Evolutionary conservation across 2,797 vertebrate genomes (phyloP), one percentile per base, ranked within the genome.

Genomic region (Dromococcyx pavoninus): DNA sequence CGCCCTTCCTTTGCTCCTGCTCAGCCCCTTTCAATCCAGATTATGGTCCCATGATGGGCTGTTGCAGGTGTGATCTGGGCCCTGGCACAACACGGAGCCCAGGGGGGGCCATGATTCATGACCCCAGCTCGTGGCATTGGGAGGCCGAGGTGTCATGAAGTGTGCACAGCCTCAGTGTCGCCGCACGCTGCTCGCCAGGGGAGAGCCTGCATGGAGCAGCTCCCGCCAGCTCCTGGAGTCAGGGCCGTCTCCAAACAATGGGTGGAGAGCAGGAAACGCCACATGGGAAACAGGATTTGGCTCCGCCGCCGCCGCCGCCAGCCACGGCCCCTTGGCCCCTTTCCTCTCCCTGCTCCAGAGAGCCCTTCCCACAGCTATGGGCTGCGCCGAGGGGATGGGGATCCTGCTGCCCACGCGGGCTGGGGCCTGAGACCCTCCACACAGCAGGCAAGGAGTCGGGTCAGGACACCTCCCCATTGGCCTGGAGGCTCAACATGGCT

Each of bases 241-340:
- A 92, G 92, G 90, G 95, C 95, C 22, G n/a, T 70, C 78, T 97
- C 94, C 69, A 3, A 97, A 97, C 97, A 97, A 97, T 97, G 97
- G 96, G 97, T 97, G 97, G 97, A 96, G 97, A 97, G 94, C 97
- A 97, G 97, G 97, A 97, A 97, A 97, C 60, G 33, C 84, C 5
- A 35, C 87, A 97, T 96, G 97, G 96, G 96, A 97, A 97, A 97
- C 97, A 97, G 96, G 97, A 97, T 97, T 97, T 95, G 88, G 72
- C 95, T 95, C 61, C 19, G 73, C 84, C 71, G 71, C 89, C 71
- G 71, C 89, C 32, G 39, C 73, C 86, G 17, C 88, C 94, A 93
- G 94, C 66, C 89, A 60, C 83, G 41, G 94, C 95, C 96, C 94
- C 91, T 94, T 92, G 89, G 83, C 95, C 92, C 94, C 91, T 89